A percentile compares a stretch with the other conserved stretches of the same genome.
Conservation (phyloP, 35 echinoderm and acorn worm genomes). For the Anneissia japonica region DNA sequence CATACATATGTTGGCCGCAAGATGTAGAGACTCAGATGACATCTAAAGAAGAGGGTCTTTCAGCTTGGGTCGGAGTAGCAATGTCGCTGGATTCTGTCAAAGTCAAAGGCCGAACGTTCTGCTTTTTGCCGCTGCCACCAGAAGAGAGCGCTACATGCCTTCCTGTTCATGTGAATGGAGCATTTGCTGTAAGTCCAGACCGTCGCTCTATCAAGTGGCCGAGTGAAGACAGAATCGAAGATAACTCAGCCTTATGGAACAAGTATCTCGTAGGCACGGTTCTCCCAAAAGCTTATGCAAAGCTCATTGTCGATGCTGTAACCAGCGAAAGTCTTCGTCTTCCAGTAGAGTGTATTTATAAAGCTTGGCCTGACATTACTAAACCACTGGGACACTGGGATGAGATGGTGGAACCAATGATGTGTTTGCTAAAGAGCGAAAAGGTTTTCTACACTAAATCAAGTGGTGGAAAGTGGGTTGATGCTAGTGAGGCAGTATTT, state of each 20-base stretch:
- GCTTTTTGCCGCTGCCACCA: conserved; percentile 73
- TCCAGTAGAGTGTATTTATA: background rate
- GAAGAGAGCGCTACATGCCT: conserved; percentile 46
- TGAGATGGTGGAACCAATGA: background rate
- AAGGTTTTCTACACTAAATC: background rate
- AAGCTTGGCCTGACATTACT: background rate
- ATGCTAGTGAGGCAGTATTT: background rate
- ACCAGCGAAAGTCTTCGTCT: background rate
- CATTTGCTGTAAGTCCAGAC: conserved; percentile 73
- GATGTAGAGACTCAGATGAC: background rate
- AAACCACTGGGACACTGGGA: conserved; percentile 10
- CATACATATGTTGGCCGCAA: background rate
- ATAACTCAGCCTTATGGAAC: conserved; percentile 65
- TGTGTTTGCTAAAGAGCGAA: no score
- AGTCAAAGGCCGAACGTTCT: conserved; percentile 55
- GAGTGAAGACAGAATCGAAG: conserved; percentile 47
- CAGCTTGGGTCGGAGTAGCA: conserved; percentile 28
- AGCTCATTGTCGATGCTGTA: background rate
- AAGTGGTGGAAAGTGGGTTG: background rate
- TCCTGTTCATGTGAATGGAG: conserved; percentile 85
- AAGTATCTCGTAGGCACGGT: conserved; percentile 48
- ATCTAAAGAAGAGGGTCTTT: conserved; percentile 8
- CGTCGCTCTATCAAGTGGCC: conserved; percentile 69
- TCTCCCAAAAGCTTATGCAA: conserved; percentile 48
- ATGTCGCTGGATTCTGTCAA: background rate